Evolutionary conservation across 2,797 vertebrate genomes (phyloP), one percentile per base, ranked within the genome.

Genomic region (Varecia variegata): DNA sequence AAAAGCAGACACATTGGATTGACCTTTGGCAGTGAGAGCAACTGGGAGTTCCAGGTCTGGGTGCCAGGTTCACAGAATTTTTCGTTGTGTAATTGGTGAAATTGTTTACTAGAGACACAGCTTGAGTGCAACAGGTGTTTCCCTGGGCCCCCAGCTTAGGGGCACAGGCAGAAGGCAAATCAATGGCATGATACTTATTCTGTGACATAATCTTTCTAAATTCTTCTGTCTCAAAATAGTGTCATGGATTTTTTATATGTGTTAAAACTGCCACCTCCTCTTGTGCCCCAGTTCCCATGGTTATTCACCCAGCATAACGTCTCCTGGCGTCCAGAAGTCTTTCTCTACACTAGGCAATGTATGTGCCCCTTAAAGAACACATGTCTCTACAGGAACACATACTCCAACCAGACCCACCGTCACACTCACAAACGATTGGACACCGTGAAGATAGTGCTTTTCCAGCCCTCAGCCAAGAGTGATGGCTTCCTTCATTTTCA

Each of bases 11-110:
- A 38, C 92, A 93, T 85, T 95, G 97, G 70, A 35, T 76, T 96
- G 95, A 95, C 80, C 94, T 87, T 84, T 97, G 88, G 83, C 92
- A 88, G 86, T 47, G 71, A 89, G 86, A 94, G 90, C 93, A 97
- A 45, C 84, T 97, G 97, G 96, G 90, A 97, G 88, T 94, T 97
- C 97, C 96, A 93, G 96, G 95, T 97, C 95, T 96, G 77, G 95
- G 93, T 96, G 90, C 94, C 0, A 1, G 90, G 18, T 43, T 98
- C 15, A 0, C 76, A 91, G 54, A 74, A 84, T 58, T 90, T 73
- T 79, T 95, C 38, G 91, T 93, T 84, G 47, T n/a, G 4, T 80
- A 87, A 90, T 97, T 89, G 50, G 58, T 79, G 87, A 77, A 62
- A 96, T 92, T 96, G 77, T 96, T 40, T 95, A 91, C 70, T 91